Evolutionary conservation across 1,140 invertebrate species (phyloP).

Genomic region (Drosophila pandora): DNA sequence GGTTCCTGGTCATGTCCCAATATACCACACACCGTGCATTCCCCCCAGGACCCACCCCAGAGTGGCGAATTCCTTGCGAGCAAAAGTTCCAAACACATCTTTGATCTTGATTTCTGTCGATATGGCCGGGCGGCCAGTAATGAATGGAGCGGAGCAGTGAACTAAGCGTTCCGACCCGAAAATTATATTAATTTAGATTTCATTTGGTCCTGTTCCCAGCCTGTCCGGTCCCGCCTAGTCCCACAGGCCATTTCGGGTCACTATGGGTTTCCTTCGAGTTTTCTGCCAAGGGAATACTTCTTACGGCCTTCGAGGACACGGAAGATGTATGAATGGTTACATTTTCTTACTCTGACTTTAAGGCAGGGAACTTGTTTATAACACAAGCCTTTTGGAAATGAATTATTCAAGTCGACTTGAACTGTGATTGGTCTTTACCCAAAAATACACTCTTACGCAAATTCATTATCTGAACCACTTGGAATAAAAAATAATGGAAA

Average conservation of each 20-base stretch:
- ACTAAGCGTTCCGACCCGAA: slow-evolving; percentile 54
- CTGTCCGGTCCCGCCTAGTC: neutral
- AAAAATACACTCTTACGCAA: too few species aligned
- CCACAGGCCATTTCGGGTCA: slow-evolving; percentile 31
- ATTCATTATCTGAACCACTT: too few species aligned
- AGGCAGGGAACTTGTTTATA: too few species aligned
- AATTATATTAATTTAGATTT: slow-evolving; percentile 80
- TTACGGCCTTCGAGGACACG: neutral
- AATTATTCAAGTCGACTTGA: too few species aligned
- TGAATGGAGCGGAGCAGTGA: neutral
- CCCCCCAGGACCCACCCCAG: neutral
- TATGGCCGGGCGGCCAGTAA: slow-evolving; percentile 28
- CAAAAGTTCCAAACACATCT: slow-evolving; percentile 57
- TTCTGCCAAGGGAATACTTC: slow-evolving; percentile 2
- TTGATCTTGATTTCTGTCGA: slow-evolving; percentile 70
- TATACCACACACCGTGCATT: slow-evolving; percentile 2
- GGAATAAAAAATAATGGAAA: too few species aligned
- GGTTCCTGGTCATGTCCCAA: slow-evolving; percentile 61
- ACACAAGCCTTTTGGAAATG: too few species aligned
- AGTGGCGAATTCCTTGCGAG: slow-evolving; percentile 54
- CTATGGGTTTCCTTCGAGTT: slow-evolving; percentile 42
- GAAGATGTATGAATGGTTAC: neutral
- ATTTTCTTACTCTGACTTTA: neutral
- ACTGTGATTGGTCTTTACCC: too few species aligned
- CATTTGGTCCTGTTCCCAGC: slow-evolving; percentile 50